These are phyloP conservation scores for Dallia pectoralis DNA, from an alignment of 2,797 vertebrate genomes.

Conservation along the genomic window DNA sequence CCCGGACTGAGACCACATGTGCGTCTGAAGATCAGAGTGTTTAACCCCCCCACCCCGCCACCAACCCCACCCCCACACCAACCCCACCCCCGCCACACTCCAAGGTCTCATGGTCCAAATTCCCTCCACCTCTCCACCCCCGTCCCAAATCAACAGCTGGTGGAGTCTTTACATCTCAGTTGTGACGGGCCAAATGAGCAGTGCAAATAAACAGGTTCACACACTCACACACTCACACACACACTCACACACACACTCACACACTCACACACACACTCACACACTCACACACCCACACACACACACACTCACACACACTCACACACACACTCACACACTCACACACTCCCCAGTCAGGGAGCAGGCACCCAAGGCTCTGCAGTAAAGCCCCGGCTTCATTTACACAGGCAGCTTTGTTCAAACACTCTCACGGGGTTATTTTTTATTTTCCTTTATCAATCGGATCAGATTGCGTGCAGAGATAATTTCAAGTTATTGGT, in stretches of 20 bases:
- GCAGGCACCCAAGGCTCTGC: not conserved
- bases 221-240: too few species aligned
- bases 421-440: too few species aligned
- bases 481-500: too few species aligned
- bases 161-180: conserved; percentile 14
- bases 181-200: conserved; percentile 1
- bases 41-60: not conserved
- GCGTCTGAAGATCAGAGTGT: conserved; percentile 57
- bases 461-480: too few species aligned
- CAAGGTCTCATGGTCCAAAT: not conserved
- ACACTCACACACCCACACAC: too few species aligned
- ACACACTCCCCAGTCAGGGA: too few species aligned
- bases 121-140: not conserved
- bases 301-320: too few species aligned
- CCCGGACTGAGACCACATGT: conserved; percentile 44
- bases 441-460: too few species aligned
- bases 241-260: too few species aligned
- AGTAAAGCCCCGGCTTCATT: not conserved
- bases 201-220: conserved; percentile 10
- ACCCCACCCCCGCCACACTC: not conserved
- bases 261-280: too few species aligned
- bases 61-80: not conserved
- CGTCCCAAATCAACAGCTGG: conserved; percentile 20
- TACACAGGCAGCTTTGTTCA: too few species aligned
- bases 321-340: too few species aligned